phyloP scores from a whole-genome alignment of 1,140 invertebrate species.

The Meloidogyne floridensis region DNA sequence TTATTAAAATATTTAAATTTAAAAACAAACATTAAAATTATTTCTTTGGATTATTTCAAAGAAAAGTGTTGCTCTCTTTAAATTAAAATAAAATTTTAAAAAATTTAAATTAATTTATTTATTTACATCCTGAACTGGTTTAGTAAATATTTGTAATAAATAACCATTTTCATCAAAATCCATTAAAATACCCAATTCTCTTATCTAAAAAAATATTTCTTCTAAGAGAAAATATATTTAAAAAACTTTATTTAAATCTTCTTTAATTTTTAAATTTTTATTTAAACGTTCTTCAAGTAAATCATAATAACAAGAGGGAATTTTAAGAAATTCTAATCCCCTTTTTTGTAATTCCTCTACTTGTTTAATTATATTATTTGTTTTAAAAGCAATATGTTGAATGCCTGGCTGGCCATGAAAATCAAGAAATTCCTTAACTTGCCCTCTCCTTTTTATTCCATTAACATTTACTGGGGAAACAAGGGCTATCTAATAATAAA shows the following conservation, averaged over 20 bases:
- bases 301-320: slow-evolving; percentile 88
- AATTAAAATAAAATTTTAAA: not conserved
- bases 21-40: slow-evolving; percentile 71
- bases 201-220: slow-evolving; percentile 62
- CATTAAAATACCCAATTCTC: slow-evolving; percentile 87
- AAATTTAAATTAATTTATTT: not conserved
- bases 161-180: slow-evolving; percentile 98
- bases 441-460: slow-evolving; percentile 29
- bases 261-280: slow-evolving; percentile 76
- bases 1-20: not conserved
- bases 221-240: not conserved
- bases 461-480: slow-evolving; percentile 44
- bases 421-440: slow-evolving; percentile 85
- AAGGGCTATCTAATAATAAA: slow-evolving; percentile 34
- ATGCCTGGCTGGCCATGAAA: slow-evolving; percentile 95
- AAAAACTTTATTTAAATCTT: slow-evolving; percentile 75
- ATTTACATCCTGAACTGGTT: slow-evolving; percentile 84
- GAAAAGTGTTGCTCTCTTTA: slow-evolving; percentile 83
- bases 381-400: slow-evolving; percentile 94
- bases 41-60: slow-evolving; percentile 93
- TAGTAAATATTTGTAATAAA: slow-evolving; percentile 95
- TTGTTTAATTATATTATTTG: slow-evolving; percentile 82
- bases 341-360: slow-evolving; percentile 78
- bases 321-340: slow-evolving; percentile 84
- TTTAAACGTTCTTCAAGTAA: slow-evolving; percentile 78